A percentile compares a stretch with the other conserved stretches of the same genome.
phyloP scores from a whole-genome alignment of 2,888 invertebrate genomes.

The Pimpla rufipes region DNA sequence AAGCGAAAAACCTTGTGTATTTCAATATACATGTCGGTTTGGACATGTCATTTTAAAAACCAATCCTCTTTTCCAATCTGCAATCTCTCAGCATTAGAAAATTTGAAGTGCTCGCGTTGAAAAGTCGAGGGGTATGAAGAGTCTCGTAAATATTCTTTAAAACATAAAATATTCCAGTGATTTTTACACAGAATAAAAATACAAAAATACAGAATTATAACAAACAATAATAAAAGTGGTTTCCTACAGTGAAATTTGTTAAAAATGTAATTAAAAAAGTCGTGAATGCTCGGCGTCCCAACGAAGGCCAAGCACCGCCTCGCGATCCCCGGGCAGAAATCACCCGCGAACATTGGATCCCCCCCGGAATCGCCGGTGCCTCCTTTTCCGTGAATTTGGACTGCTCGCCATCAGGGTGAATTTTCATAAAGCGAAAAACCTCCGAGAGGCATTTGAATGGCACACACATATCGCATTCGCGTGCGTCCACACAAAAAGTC shows the following conservation, averaged over 20 bases:
- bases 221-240: too few relatives aligned
- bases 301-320: too few relatives aligned
- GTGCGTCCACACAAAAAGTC: slow-evolving; percentile 14
- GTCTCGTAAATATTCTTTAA: too few relatives aligned
- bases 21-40: background rate
- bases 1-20: background rate
- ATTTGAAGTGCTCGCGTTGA: too few relatives aligned
- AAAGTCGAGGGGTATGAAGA: too few relatives aligned
- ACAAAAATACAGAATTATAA: too few relatives aligned
- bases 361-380: background rate
- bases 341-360: background rate
- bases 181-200: too few relatives aligned
- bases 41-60: background rate
- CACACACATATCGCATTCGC: background rate
- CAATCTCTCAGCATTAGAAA: too few relatives aligned
- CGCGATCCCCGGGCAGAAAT: background rate
- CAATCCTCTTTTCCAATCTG: background rate
- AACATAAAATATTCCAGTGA: too few relatives aligned
- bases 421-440: slow-evolving; percentile 44
- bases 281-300: too few relatives aligned
- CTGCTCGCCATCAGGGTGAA: slow-evolving; percentile 10
- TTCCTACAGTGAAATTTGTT: too few relatives aligned
- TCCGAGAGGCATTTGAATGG: background rate
- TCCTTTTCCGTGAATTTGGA: background rate
- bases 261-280: too few relatives aligned